Evolutionary conservation across 2,888 invertebrate genomes (phyloP).

Genomic region (Pachydiplax longipennis): DNA sequence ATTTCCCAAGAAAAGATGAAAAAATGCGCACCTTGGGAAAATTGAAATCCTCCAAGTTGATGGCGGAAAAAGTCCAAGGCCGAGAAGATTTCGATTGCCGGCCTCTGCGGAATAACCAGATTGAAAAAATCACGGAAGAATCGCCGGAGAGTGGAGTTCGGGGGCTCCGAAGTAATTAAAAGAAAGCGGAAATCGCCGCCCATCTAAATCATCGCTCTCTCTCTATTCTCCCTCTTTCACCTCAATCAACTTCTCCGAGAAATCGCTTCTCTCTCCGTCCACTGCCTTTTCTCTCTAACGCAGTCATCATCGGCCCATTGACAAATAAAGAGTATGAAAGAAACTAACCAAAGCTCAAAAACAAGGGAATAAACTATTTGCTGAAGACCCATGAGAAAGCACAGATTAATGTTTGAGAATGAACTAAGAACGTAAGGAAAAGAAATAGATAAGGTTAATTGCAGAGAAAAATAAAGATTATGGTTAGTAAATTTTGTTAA

Average conservation of each 20-base stretch:
- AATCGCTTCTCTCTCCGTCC: constrained; percentile 42
- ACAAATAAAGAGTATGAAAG: no score
- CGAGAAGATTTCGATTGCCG: not conserved
- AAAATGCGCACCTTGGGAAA: not conserved
- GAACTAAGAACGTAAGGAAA: no score
- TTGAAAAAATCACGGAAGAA: constrained; percentile 20
- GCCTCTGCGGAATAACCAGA: constrained; percentile 4
- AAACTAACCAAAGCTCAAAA: no score
- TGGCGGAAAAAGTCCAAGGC: not conserved
- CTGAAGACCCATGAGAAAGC: no score
- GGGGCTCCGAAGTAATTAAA: constrained; percentile 15
- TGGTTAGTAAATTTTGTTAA: no score
- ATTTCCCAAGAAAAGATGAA: not conserved
- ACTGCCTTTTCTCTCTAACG: constrained; percentile 39
- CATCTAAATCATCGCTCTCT: not conserved
- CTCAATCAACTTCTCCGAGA: constrained; percentile 47
- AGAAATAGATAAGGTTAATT: no score
- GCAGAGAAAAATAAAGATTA: no score
- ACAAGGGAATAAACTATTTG: no score
- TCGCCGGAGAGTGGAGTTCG: not conserved
- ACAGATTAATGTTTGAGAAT: no score
- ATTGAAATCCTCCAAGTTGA: not conserved
- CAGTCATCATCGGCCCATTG: no score
- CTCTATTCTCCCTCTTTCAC: constrained; percentile 48
- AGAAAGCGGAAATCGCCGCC: constrained; percentile 26